A percentile compares a stretch with the other conserved stretches of the same genome.
phyloP scores from a whole-genome alignment of 2,113 vertebrate species.

The Salvelinus fontinalis region DNA sequence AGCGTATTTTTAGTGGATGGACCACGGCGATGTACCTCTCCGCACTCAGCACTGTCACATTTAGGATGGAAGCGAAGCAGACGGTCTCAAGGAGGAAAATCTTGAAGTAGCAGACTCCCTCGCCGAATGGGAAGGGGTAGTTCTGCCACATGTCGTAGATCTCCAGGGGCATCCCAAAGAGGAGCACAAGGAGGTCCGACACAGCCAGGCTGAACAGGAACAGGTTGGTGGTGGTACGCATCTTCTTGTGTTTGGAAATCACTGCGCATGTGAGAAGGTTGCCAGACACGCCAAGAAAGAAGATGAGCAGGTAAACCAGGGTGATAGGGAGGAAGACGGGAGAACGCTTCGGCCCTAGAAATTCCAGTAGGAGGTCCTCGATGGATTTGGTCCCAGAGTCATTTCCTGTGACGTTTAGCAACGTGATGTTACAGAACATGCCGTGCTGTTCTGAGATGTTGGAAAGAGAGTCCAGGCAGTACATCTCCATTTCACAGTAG shows the following conservation, averaged over 20 bases:
- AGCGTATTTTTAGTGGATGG: conserved; percentile 75
- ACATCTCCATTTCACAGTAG: conserved; percentile 57
- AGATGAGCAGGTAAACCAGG: conserved; percentile 73
- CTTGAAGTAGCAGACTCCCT: conserved; percentile 77
- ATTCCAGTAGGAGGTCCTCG: conserved; percentile 66
- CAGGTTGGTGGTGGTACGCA: conserved; percentile 77
- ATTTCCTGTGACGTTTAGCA: conserved; percentile 53
- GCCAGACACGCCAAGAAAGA: conserved; percentile 71
- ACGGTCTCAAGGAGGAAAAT: conserved; percentile 73
- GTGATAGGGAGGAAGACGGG: conserved; percentile 74
- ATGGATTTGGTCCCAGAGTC: conserved; percentile 38
- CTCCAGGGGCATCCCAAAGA: conserved; percentile 80
- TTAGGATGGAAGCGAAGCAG: conserved; percentile 66
- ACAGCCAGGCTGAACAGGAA: conserved; percentile 76
- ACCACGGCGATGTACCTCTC: conserved; percentile 79
- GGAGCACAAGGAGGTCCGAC: conserved; percentile 74
- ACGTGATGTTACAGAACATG: conserved; percentile 46
- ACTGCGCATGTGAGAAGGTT: conserved; percentile 78
- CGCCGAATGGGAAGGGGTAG: conserved; percentile 78
- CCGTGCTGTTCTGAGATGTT: conserved; percentile 47
- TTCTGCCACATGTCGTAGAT: conserved; percentile 80
- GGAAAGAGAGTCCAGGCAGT: conserved; percentile 36
- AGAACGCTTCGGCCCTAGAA: conserved; percentile 74
- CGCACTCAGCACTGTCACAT: conserved; percentile 76
- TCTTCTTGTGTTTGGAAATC: conserved; percentile 76